Conservation (phyloP, 2,113 vertebrate species). For the Embiotoca jacksoni region DNA sequence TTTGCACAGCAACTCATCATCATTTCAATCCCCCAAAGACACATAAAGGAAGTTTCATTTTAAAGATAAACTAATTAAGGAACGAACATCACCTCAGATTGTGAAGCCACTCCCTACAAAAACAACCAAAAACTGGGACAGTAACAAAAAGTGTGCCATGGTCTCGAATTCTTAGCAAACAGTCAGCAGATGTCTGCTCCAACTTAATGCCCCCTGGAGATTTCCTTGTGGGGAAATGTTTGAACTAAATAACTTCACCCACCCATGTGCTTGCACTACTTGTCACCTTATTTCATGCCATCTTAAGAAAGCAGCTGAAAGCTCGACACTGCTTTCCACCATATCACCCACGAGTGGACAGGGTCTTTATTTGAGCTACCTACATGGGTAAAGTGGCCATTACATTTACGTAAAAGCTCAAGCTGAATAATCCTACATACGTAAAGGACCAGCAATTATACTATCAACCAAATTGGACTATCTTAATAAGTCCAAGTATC, state of each 20-base stretch:
- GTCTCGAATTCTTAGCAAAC: slow-evolving; percentile 4
- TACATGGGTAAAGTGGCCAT: background rate
- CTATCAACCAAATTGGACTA: background rate
- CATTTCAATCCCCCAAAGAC: slow-evolving; percentile 36
- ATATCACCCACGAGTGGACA: too few relatives aligned
- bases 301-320: background rate
- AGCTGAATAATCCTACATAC: background rate
- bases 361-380: too few relatives aligned
- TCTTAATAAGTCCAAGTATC: background rate
- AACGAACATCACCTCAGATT: slow-evolving; percentile 19
- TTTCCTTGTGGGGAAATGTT: slow-evolving; percentile 12
- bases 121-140: slow-evolving; percentile 47
- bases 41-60: slow-evolving; percentile 36
- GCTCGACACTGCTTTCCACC: too few relatives aligned
- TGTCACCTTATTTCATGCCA: background rate
- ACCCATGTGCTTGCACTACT: background rate
- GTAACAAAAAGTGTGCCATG: slow-evolving; percentile 26
- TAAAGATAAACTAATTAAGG: slow-evolving; percentile 33
- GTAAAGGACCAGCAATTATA: background rate
- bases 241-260: slow-evolving; percentile 2
- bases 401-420: background rate
- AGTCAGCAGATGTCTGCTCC: slow-evolving; percentile 31
- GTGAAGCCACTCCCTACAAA: slow-evolving; percentile 4
- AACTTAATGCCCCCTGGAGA: slow-evolving; percentile 4
- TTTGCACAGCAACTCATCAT: background rate